Evolutionary conservation across 2,888 invertebrate genomes (phyloP).

Genomic region (Cetonia aurata): DNA sequence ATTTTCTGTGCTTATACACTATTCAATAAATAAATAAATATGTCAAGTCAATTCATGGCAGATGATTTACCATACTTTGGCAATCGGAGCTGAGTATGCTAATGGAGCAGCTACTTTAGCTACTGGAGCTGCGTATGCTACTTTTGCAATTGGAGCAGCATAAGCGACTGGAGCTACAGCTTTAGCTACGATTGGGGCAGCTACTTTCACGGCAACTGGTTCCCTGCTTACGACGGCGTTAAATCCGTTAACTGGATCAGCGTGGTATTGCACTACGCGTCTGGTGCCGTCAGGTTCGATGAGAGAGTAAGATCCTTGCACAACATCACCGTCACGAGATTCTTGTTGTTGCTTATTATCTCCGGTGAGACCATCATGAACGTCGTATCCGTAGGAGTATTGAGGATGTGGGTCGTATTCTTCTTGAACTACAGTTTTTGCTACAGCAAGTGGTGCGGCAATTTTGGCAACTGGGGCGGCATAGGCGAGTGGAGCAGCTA

Average conservation of each 20-base stretch:
- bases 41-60: background rate
- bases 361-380: slow-evolving; percentile 70
- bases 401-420: slow-evolving; percentile 70
- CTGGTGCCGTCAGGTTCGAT: slow-evolving; percentile 70
- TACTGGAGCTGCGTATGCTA: slow-evolving; percentile 55
- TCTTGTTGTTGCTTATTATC: slow-evolving; percentile 70
- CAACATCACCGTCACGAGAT: slow-evolving; percentile 69
- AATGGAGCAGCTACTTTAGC: slow-evolving; percentile 50
- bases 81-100: slow-evolving; percentile 47
- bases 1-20: background rate
- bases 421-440: slow-evolving; percentile 59
- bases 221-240: slow-evolving; percentile 76
- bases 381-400: slow-evolving; percentile 71
- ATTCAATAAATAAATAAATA: slow-evolving; percentile 3
- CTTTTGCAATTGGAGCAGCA: slow-evolving; percentile 55
- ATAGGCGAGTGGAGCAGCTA: slow-evolving; percentile 33
- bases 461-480: slow-evolving; percentile 58
- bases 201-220: slow-evolving; percentile 66
- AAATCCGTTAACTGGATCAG: slow-evolving; percentile 74
- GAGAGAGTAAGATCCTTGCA: slow-evolving; percentile 70
- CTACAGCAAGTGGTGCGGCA: slow-evolving; percentile 52
- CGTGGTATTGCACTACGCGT: slow-evolving; percentile 70
- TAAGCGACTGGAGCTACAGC: slow-evolving; percentile 55
- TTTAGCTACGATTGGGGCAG: slow-evolving; percentile 58
- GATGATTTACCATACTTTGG: slow-evolving; percentile 13